A percentile compares a stretch with the other conserved stretches of the same genome.
Conservation (phyloP, 2,888 invertebrate species). For the Mesorhabditis sp. region DNA sequence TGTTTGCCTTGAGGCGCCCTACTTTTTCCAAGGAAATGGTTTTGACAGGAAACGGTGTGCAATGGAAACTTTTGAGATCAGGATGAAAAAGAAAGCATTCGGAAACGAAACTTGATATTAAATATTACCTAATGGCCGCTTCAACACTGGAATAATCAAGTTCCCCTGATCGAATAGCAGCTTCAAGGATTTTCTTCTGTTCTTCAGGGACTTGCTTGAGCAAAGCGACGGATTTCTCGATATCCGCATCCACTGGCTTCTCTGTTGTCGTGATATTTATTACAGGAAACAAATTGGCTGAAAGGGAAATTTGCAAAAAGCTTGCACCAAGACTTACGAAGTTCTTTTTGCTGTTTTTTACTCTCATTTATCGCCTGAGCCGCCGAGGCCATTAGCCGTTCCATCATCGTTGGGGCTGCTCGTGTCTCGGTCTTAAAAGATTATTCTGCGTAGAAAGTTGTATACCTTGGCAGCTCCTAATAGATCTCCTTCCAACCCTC, state of each 20-base stretch:
- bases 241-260: neutral
- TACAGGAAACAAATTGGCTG: neutral
- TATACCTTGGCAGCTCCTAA: neutral
- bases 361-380: conserved; percentile 9
- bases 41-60: too few species aligned
- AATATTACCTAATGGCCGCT: conserved; percentile 32
- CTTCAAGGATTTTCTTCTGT: conserved; percentile 41
- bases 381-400: conserved; percentile 12
- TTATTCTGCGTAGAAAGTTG: neutral
- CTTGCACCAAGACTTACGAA: neutral
- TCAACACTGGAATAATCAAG: conserved; percentile 35
- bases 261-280: neutral
- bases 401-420: conserved; percentile 13
- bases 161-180: conserved; percentile 47
- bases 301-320: conserved; percentile 11
- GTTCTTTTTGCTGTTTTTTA: neutral
- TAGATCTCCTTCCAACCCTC: conserved; percentile 18
- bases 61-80: too few species aligned
- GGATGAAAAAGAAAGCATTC: conserved; percentile 8
- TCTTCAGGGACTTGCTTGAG: conserved; percentile 31
- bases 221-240: conserved; percentile 4
- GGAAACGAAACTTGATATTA: conserved; percentile 10
- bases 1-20: neutral
- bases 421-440: conserved; percentile 5
- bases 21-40: too few species aligned